Evolutionary conservation across 2,888 invertebrate genomes (phyloP), one percentile per base, ranked within the genome.

Genomic region (Acronicta leporina): DNA sequence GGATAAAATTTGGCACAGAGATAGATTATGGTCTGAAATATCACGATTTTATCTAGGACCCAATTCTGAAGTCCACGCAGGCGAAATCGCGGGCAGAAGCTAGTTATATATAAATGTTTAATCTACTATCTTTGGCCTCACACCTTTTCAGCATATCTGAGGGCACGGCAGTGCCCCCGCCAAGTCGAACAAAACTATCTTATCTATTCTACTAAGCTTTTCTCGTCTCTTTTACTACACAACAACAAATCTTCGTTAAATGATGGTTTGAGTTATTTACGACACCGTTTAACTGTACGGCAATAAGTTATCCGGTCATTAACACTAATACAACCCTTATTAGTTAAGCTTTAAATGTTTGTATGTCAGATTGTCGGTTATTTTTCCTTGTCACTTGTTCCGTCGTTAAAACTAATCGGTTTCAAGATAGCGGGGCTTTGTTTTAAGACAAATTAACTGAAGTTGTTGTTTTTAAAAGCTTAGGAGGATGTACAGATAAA

Each of bases 301-400:
- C 81, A 73, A 83, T 85, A 75, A 81, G 73, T 86, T 82, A 81
- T 79, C 66, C 61, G 73, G 74, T 77, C 82, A 79, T 83, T 84
- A 82, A 75, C 59, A 52, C 41, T 33, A 45, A 59, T 64, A 57
- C 49, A 62, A 40, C 55, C 44, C 61, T 73, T 70, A 77, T 75
- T 79, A 79, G 69, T 76, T 69, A 67, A 68, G 65, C 63, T 70
- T 64, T 59, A 64, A 73, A 63, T 65, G 51, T 75, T 43, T 53
- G 66, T 50, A 49, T 57, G 65, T 59, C 20, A 43, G 38, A 43
- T 40, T 35, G 50, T 6, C 20, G 16, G 60, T 45, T 70, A 78
- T 78, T 73, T 73, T 61, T 78, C 59, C 41, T 41, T 66, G 67
- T 63, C 62, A 54, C 15, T 64, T 45, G 49, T 64, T 62, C 42